Conservation (phyloP, 2,888 invertebrate species). For the Platycnemis pennipes region DNA sequence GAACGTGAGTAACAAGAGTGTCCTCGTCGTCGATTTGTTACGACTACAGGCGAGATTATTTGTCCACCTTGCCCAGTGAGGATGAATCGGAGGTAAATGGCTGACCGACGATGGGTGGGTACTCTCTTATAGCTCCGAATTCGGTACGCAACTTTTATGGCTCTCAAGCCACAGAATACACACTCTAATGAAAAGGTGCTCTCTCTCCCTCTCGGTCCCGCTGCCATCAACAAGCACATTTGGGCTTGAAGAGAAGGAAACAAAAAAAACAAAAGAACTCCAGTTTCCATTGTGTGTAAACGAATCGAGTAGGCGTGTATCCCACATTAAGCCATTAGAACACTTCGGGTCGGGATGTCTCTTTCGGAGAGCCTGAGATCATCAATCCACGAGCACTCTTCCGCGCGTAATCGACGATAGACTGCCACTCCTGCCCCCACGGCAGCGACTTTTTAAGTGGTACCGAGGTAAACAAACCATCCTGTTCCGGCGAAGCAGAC, state of each 20-base stretch:
- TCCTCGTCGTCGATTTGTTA: no score
- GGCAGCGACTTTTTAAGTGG: not conserved
- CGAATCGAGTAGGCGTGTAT: not conserved
- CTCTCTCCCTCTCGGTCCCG: no score
- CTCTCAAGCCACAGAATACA: not conserved
- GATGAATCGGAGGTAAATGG: not conserved
- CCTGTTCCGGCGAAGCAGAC: not conserved
- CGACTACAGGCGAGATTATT: no score
- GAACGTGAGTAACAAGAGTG: no score
- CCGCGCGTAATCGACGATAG: not conserved
- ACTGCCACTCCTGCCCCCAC: not conserved
- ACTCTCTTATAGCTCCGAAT: no score
- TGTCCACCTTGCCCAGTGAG: no score
- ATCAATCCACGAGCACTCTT: not conserved
- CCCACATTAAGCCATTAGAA: slow-evolving; percentile 5
- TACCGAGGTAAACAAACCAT: not conserved
- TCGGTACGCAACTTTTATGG: not conserved
- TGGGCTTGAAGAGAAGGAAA: no score
- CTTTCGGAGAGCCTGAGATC: not conserved
- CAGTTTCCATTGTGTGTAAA: not conserved
- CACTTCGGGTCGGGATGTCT: not conserved
- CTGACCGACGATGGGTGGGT: not conserved
- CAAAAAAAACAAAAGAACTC: not conserved
- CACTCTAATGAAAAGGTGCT: not conserved
- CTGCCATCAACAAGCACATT: no score